Evolutionary conservation across 2,797 vertebrate species (phyloP).

Genomic region (Okamejei kenojei): DNA sequence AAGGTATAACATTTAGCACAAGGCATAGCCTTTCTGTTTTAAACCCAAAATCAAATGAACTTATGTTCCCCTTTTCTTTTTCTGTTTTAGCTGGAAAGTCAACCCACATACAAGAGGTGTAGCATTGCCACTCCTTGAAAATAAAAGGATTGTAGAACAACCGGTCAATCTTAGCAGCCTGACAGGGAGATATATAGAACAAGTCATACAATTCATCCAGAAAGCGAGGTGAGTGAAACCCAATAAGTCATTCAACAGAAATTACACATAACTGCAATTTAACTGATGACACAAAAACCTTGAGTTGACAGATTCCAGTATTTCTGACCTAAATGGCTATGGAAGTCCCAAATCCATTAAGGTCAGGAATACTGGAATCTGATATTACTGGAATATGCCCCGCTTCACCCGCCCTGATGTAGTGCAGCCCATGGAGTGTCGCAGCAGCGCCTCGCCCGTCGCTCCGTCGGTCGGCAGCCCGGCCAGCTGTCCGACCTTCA

Average conservation of each 20-base stretch:
- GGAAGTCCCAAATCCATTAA: no score
- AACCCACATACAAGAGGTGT: slow-evolving; percentile 63
- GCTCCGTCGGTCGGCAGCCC: no score
- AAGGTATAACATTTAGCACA: no score
- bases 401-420: no score
- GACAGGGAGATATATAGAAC: slow-evolving; percentile 60
- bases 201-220: slow-evolving; percentile 64
- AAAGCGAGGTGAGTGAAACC: slow-evolving; percentile 64
- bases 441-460: no score
- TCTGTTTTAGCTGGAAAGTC: slow-evolving; percentile 42
- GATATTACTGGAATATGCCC: no score
- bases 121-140: slow-evolving; percentile 82
- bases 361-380: no score
- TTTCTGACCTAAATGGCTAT: neutral
- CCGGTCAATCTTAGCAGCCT: slow-evolving; percentile 74
- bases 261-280: neutral
- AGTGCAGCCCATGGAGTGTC: no score
- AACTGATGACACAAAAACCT: neutral
- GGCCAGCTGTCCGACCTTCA: no score
- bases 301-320: neutral
- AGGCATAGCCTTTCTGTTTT: neutral
- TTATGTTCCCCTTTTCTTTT: neutral
- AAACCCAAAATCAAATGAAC: neutral
- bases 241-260: neutral
- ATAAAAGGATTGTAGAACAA: slow-evolving; percentile 73